Conservation (phyloP, 2,113 vertebrate genomes). For the Misgurnus mizolepis region DNA sequence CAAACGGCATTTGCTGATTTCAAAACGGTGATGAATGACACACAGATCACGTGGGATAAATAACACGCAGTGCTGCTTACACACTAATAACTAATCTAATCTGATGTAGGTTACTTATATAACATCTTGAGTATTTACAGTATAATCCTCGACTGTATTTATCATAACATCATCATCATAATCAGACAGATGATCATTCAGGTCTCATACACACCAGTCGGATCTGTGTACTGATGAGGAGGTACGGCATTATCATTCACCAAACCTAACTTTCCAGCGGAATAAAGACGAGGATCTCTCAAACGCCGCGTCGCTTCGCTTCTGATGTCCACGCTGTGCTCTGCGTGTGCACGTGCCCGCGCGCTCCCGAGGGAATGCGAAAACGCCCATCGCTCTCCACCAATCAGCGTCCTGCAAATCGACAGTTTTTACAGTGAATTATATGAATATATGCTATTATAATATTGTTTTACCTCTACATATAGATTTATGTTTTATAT, state of each 20-base stretch:
- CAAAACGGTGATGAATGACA: neutral
- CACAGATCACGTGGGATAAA: neutral
- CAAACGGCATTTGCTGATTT: neutral
- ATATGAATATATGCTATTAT: no score
- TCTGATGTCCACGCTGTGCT: neutral
- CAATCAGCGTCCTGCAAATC: conserved; percentile 65
- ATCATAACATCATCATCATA: neutral
- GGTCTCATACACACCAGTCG: conserved; percentile 83
- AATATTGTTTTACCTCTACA: no score
- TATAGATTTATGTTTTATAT: no score
- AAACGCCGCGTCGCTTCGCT: neutral
- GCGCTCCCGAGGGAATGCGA: conserved; percentile 32
- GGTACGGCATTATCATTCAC: conserved; percentile 81
- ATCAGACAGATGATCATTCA: neutral
- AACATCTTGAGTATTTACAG: neutral
- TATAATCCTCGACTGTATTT: conserved; percentile 4
- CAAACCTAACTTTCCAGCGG: conserved; percentile 54
- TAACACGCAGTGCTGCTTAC: neutral
- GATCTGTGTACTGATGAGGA: conserved; percentile 95
- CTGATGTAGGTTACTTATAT: neutral
- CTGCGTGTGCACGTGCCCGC: no score
- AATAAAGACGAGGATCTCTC: neutral
- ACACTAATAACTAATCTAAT: no score
- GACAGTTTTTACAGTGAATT: no score
- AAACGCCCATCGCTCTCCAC: conserved; percentile 51